Evolutionary conservation across 2,113 vertebrate genomes (phyloP), one percentile per base, ranked within the genome.

Genomic region (Otis tarda): DNA sequence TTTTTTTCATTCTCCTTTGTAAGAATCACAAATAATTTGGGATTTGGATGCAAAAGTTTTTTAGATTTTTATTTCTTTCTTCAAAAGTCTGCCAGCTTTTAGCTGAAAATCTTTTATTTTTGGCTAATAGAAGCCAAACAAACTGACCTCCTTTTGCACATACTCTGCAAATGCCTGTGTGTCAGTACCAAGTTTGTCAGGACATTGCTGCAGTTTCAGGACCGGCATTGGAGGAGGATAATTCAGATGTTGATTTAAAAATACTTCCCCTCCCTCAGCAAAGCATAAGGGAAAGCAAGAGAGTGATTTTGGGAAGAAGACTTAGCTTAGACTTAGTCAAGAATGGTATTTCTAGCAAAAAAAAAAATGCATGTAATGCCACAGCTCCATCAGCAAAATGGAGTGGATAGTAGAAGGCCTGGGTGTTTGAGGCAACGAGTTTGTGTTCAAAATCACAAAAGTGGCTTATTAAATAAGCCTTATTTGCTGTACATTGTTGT

Each of bases 221-320:
- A 84, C 2, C 4, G 33, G 16, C 0, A 0, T 45, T 57, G 24
- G 5, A 81, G 37, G 24, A 79, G 6, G 14, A 61, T 7, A 20
- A 67, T 56, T 71, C 39, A 45, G 14, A 8, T n/a, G 12, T 14
- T 65, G 17, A 24, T 13, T 39, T 37, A 31, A 9, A 89, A 93
- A 39, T 47, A 50, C 59, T 89, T 88, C 4, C 10, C 9, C 23
- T 74, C 23, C 6, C 10, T 56, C 28, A 65, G 15, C 5, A 81
- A 80, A 78, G 7, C 18, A 35, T 12, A 71, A 57, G 5, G 9
- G 17, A 73, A 91, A 85, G 14, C 2, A 61, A 52, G 24, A 28
- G 17, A 47, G 1, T 35, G 6, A 9, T 52, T 82, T 52, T 27
- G 14, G 5, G 35, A 68, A 56, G 49, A 85, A 79, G 35, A 47